phyloP scores from a whole-genome alignment of 2,797 vertebrate species.

The Pipistrellus pipistrellus region DNA sequence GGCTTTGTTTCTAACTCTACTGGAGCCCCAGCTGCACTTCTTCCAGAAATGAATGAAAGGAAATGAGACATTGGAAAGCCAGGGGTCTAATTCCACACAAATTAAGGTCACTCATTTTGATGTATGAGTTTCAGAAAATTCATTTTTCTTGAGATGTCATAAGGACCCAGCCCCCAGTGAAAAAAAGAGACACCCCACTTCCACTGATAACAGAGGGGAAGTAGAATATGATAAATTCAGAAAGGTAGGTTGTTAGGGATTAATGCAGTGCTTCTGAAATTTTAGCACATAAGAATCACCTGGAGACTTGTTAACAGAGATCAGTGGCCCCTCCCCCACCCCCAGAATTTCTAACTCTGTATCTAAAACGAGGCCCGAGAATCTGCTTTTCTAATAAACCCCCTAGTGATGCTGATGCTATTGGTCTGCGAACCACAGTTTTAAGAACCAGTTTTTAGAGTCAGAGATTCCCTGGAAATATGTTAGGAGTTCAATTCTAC shows the following conservation, averaged over 20 bases:
- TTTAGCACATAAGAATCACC: neutral
- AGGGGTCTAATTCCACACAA: too few species aligned
- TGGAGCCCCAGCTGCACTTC: too few species aligned
- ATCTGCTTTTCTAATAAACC: slow-evolving; percentile 46
- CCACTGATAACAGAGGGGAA: neutral
- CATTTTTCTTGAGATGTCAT: too few species aligned
- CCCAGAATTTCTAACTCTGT: neutral
- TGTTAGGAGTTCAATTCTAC: slow-evolving; percentile 23
- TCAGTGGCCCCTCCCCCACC: too few species aligned
- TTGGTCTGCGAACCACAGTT: neutral
- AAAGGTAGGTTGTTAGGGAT: neutral
- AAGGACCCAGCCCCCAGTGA: too few species aligned
- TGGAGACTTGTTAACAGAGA: neutral
- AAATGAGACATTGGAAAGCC: too few species aligned
- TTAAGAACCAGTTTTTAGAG: neutral
- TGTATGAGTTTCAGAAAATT: too few species aligned
- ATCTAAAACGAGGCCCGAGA: neutral
- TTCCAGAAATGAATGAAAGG: too few species aligned
- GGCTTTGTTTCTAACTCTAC: too few species aligned
- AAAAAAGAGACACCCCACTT: too few species aligned
- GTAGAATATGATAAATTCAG: neutral
- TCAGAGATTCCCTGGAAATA: neutral
- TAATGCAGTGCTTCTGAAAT: slow-evolving; percentile 31
- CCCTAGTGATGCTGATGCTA: neutral
- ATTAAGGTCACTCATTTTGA: too few species aligned